A percentile compares a stretch with the other conserved stretches of the same genome.
Conservation (phyloP, 1,140 invertebrate genomes). For the Heterodera carotae region DNA sequence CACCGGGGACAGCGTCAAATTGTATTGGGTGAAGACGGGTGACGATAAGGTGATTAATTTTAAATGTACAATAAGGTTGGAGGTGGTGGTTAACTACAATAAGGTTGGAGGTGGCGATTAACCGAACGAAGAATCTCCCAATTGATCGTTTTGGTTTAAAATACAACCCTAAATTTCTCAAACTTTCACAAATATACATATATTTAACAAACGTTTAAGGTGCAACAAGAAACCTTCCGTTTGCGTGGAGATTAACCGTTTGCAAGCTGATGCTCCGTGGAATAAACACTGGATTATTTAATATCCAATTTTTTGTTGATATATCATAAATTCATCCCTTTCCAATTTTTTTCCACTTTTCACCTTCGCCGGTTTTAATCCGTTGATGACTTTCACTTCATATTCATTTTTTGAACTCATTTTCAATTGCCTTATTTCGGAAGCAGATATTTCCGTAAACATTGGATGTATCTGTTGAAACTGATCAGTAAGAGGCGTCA, state of each 20-base stretch:
- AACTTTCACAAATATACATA: no score
- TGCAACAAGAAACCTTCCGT: not conserved
- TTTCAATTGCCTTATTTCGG: not conserved
- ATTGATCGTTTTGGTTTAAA: no score
- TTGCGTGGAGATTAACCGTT: constrained; percentile 17
- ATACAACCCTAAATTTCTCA: no score
- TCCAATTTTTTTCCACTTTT: not conserved
- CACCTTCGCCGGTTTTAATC: not conserved
- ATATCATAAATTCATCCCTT: not conserved
- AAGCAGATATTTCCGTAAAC: not conserved
- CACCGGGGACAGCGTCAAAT: constrained; percentile 85
- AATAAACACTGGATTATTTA: no score
- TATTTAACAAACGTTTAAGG: not conserved
- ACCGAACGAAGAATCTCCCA: no score
- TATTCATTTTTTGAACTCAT: not conserved
- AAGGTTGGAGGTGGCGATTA: no score
- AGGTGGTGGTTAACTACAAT: no score
- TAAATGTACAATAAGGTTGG: no score
- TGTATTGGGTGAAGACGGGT: constrained; percentile 84
- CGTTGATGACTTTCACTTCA: not conserved
- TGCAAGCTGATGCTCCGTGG: not conserved
- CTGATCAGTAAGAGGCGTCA: not conserved
- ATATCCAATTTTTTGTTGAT: constrained; percentile 1
- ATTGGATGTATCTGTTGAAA: not conserved
- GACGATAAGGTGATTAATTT: constrained; percentile 22